phyloP scores from a whole-genome alignment of 2,888 invertebrate genomes.

The Erebia epiphron region DNA sequence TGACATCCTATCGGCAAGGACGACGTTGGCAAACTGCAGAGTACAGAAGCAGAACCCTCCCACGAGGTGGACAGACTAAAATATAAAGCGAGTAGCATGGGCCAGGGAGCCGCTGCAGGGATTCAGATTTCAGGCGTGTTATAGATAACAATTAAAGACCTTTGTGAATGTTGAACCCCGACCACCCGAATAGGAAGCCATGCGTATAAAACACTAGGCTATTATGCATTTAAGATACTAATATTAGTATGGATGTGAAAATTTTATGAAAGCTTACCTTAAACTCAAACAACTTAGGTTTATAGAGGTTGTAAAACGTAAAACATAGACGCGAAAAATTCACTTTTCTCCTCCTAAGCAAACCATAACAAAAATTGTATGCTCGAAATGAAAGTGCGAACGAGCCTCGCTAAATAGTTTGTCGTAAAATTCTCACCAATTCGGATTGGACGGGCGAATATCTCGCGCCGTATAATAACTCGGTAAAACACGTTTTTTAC shows the following conservation, averaged over 20 bases:
- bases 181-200: too few relatives aligned
- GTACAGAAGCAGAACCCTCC: too few relatives aligned
- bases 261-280: background rate
- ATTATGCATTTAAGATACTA: too few relatives aligned
- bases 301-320: background rate
- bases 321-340: background rate
- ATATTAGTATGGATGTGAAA: background rate
- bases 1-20: too few relatives aligned
- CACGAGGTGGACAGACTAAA: too few relatives aligned
- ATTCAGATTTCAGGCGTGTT: too few relatives aligned
- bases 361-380: slow-evolving; percentile 31
- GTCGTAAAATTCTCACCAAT: slow-evolving; percentile 72
- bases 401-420: slow-evolving; percentile 50
- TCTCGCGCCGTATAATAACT: slow-evolving; percentile 66
- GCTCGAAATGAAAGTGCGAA: slow-evolving; percentile 20
- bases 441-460: slow-evolving; percentile 62
- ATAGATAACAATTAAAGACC: too few relatives aligned
- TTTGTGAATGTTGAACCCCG: too few relatives aligned
- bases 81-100: too few relatives aligned
- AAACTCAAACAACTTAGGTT: background rate
- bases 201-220: too few relatives aligned
- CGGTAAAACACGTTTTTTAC: slow-evolving; percentile 71
- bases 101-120: too few relatives aligned
- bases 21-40: too few relatives aligned
- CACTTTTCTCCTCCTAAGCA: slow-evolving; percentile 12